Base-by-base conservation (phyloP, 2,797 vertebrate genomes). In the Nasua narica region DNA sequence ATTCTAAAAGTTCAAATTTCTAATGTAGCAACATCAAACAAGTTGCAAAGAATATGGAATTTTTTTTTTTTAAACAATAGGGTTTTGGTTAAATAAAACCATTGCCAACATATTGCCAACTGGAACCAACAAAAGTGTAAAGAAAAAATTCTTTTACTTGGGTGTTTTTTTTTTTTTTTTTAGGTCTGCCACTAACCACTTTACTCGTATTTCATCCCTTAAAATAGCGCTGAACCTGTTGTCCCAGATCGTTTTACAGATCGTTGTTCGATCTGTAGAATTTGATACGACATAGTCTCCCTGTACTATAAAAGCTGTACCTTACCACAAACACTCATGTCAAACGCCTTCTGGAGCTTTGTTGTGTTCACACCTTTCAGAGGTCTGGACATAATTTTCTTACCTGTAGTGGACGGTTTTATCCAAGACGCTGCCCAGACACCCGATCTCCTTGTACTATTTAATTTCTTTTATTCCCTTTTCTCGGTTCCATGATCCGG, bases 361-460 rank as follows among this genome's bases (percentile, higher is more conserved):
- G 90, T 92, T 69, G 91, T 69, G 79, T 95, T 96, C 79, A 85
- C 76, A 65, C 81, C 88, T 91, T 84, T 69, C 78, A n/a, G 58
- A 78, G 88, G 56, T 83, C 56, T 77, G 92, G 23, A 10, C 50
- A 27, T 87, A 79, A 82, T 85, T 96, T 95, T 88, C 98, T 97
- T 98, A 98, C 98, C 98, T 97, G 96, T 88, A 46, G 52, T 10
- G 40, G 91, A 56, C 46, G 93, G 67, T 58, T 94, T 94, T 77
- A 92, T 92, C 94, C 96, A 76, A 89, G 93, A 62, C 85, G 95
- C 91, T 81, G 96, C 96, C 90, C 95, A 97, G 97, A 97, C 96
- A 97, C 94, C 96, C 93, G 93, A 96, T 96, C 97, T 97, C 97
- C 95, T 85, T 40, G 96, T 85, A 85, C 56, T 90, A 74, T 21